Conservation (phyloP, 2,888 invertebrate genomes). For the Mythimna ferrago region DNA sequence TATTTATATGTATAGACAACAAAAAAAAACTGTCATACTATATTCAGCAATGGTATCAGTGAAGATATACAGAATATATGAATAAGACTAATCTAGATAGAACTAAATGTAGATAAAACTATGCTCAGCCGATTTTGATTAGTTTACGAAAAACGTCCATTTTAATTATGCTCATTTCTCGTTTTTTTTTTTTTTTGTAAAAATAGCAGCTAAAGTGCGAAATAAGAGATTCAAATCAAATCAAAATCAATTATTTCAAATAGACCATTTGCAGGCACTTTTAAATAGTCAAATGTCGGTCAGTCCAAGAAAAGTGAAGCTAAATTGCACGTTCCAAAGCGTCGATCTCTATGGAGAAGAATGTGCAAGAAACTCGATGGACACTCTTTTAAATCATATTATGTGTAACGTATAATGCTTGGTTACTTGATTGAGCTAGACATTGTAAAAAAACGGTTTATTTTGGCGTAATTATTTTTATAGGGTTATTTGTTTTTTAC, state of each 20-base stretch:
- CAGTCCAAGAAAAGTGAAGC: no score
- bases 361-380: no score
- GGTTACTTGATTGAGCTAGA: slow-evolving; percentile 20
- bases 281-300: no score
- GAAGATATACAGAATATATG: slow-evolving; percentile 69
- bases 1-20: no score
- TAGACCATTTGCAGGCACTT: no score
- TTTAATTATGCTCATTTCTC: slow-evolving; percentile 39
- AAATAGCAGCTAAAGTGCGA: slow-evolving; percentile 68
- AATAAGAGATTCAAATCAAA: slow-evolving; percentile 38
- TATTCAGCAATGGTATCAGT: slow-evolving; percentile 17
- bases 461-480: not conserved
- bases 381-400: no score
- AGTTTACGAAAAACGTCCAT: slow-evolving; percentile 62
- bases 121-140: slow-evolving; percentile 80
- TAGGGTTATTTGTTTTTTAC: no score
- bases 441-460: not conserved
- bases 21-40: not conserved
- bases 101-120: slow-evolving; percentile 83
- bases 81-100: slow-evolving; percentile 85
- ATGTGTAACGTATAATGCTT: no score
- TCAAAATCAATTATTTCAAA: no score
- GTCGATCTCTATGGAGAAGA: no score
- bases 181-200: slow-evolving; percentile 62
- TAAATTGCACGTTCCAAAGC: no score